These are phyloP conservation scores for Hippopotamyrus pictus DNA, from an alignment of 2,797 vertebrate species.

Conservation along the genomic window DNA sequence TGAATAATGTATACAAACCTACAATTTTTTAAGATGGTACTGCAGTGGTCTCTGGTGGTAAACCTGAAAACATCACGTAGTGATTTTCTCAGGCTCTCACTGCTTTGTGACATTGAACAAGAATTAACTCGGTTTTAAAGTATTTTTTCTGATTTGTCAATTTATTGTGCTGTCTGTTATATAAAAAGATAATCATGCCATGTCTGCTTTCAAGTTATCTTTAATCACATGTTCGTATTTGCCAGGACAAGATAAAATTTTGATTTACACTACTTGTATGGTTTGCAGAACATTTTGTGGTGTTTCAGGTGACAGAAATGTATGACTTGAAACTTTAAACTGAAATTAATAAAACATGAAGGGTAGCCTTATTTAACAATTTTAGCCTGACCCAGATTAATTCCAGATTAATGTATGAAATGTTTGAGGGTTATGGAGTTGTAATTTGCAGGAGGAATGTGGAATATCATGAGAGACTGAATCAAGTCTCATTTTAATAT, in stretches of 20 bases:
- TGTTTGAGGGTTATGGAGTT: not conserved
- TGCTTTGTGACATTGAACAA: not conserved
- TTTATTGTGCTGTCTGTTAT: not conserved
- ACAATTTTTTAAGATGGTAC: not conserved
- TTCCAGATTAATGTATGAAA: not conserved
- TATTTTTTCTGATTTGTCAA: not conserved
- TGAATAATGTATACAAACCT: not conserved
- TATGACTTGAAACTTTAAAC: not conserved
- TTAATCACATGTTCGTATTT: not conserved
- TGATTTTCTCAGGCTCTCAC: not conserved
- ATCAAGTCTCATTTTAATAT: not conserved
- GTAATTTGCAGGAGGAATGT: not conserved
- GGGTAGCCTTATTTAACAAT: not conserved
- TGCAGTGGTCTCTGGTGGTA: slow-evolving; percentile 2
- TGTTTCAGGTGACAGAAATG: not conserved
- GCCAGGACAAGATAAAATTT: not conserved
- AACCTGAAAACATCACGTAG: not conserved
- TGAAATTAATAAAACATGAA: not conserved
- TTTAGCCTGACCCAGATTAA: not conserved
- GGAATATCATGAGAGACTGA: not conserved
- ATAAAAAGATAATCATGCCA: not conserved
- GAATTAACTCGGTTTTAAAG: not conserved
- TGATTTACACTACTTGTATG: not conserved
- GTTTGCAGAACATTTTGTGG: not conserved
- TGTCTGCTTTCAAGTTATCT: not conserved